These are phyloP conservation scores for Stenichneumon culpator DNA, from an alignment of 2,888 invertebrate species.

Conservation along the genomic window DNA sequence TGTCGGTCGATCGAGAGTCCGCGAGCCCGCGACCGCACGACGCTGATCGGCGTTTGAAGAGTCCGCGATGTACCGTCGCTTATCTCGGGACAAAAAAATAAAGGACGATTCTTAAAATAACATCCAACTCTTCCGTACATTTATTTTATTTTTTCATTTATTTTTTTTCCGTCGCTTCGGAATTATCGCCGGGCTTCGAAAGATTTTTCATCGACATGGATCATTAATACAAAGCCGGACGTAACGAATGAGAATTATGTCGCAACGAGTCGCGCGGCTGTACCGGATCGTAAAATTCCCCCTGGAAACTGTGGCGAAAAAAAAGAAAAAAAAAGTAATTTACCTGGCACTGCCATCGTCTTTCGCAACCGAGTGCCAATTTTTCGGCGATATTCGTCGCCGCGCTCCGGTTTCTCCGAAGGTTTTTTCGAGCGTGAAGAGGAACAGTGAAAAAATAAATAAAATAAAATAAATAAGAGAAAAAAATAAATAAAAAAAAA, in stretches of 20 bases:
- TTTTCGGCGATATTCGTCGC: neutral
- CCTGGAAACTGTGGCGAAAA: neutral
- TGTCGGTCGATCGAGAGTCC: slow-evolving; percentile 10
- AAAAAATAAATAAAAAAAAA: neutral
- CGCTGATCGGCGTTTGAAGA: slow-evolving; percentile 13
- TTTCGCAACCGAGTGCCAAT: slow-evolving; percentile 2
- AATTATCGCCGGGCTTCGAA: slow-evolving; percentile 6
- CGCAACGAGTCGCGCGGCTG: slow-evolving; percentile 27
- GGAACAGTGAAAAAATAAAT: neutral
- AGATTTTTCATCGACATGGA: slow-evolving; percentile 27
- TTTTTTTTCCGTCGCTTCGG: neutral
- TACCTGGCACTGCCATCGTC: slow-evolving; percentile 37
- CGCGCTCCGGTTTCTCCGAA: neutral
- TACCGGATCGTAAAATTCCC: slow-evolving; percentile 39
- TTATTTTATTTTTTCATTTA: neutral
- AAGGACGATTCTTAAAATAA: neutral
- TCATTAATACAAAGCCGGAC: slow-evolving; percentile 45
- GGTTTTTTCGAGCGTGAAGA: slow-evolving; percentile 4
- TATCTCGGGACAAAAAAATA: slow-evolving; percentile 11
- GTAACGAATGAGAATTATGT: slow-evolving; percentile 40
- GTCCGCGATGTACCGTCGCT: slow-evolving; percentile 12
- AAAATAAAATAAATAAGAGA: neutral
- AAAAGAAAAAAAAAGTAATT: slow-evolving; percentile 1
- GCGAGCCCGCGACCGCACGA: slow-evolving; percentile 6
- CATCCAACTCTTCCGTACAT: neutral